A percentile compares a stretch with the other conserved stretches of the same genome.
Evolutionary conservation across 2,113 vertebrate genomes (phyloP).

Genomic region (Podarcis cretensis): DNA sequence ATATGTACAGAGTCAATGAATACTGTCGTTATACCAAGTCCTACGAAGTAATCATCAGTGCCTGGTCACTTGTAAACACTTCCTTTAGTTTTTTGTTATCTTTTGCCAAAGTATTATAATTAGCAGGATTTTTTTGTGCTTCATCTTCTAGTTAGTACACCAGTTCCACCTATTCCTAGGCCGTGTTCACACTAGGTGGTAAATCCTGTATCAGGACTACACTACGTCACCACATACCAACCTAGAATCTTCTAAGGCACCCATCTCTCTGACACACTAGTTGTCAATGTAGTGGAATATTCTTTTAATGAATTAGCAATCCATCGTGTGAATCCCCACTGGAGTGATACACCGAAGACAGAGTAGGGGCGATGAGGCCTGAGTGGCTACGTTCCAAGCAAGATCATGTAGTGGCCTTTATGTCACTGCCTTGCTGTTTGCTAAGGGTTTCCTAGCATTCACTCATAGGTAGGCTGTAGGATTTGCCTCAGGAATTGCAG

Average conservation of each 20-base stretch:
- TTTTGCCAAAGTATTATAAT: conserved; percentile 25
- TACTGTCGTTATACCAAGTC: conserved; percentile 32
- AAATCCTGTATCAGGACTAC: not conserved
- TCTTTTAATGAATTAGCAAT: not conserved
- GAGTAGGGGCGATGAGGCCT: not conserved
- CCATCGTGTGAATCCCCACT: not conserved
- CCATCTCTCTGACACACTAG: not conserved
- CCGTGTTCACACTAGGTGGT: not conserved
- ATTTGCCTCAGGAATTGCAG: conserved; percentile 18
- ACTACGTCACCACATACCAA: not conserved
- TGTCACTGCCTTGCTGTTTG: not conserved
- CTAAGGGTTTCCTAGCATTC: not conserved
- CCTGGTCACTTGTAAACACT: not conserved
- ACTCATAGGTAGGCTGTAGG: not conserved
- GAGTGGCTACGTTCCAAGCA: not conserved
- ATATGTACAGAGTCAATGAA: conserved; percentile 65
- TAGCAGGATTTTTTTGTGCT: not conserved
- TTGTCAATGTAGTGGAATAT: not conserved
- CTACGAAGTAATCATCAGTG: conserved; percentile 36
- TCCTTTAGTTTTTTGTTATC: conserved; percentile 65
- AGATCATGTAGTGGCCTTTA: not conserved
- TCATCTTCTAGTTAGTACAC: not conserved
- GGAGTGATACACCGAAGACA: not conserved
- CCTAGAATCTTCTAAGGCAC: not conserved
- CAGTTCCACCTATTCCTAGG: not conserved